Conservation (phyloP, 2,888 invertebrate species). For the Neelides folsomi region DNA sequence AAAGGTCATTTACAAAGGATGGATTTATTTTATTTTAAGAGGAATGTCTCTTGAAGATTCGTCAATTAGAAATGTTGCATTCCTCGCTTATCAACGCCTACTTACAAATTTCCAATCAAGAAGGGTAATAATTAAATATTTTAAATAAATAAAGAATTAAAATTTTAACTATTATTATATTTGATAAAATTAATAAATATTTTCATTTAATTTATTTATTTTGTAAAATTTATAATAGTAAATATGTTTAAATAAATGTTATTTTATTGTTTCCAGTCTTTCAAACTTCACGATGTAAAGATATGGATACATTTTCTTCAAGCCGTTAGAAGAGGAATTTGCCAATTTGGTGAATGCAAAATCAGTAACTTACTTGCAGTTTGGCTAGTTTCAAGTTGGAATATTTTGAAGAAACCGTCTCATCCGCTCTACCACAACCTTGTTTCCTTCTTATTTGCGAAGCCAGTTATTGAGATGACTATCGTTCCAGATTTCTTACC, state of each 20-base stretch:
- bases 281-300: constrained; percentile 20
- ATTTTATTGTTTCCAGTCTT: constrained; percentile 10
- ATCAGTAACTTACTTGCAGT: constrained; percentile 21
- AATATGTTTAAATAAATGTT: constrained; percentile 1
- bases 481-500: constrained; percentile 28
- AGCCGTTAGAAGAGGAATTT: constrained; percentile 20
- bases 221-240: not conserved
- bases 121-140: constrained; percentile 11
- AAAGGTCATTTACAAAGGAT: constrained; percentile 24
- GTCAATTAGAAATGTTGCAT: constrained; percentile 16
- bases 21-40: constrained; percentile 28
- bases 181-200: too few relatives aligned
- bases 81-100: constrained; percentile 22
- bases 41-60: constrained; percentile 21
- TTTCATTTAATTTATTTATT: not conserved
- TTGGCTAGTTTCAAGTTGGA: constrained; percentile 26
- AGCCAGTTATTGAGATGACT: constrained; percentile 23
- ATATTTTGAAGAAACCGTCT: constrained; percentile 20
- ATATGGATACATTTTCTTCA: constrained; percentile 29
- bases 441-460: constrained; percentile 25
- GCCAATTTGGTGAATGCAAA: constrained; percentile 17
- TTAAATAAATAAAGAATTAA: not conserved
- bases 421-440: constrained; percentile 23
- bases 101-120: constrained; percentile 22
- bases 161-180: too few relatives aligned